Evolutionary conservation across 2,113 vertebrate genomes (phyloP).

Genomic region (Tringa solitaria): DNA sequence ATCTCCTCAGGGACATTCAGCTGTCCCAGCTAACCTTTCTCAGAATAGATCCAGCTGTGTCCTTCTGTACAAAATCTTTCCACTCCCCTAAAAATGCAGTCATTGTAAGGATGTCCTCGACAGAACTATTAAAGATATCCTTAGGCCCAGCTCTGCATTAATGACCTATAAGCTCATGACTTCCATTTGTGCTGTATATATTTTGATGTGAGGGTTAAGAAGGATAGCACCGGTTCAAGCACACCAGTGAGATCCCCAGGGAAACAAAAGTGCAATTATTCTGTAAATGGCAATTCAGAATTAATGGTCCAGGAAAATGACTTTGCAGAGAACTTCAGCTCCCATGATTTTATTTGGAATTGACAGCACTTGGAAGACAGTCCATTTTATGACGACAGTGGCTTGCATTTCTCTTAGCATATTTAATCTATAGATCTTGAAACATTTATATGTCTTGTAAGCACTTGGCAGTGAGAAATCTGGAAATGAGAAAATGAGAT

Average conservation of each 20-base stretch:
- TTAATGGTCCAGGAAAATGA: constrained; percentile 63
- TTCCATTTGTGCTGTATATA: constrained; percentile 53
- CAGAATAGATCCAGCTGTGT: constrained; percentile 65
- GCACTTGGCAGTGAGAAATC: neutral
- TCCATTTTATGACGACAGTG: neutral
- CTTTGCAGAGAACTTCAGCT: constrained; percentile 48
- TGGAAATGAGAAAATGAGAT: neutral
- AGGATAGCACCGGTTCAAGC: constrained; percentile 54
- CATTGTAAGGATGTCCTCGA: constrained; percentile 13
- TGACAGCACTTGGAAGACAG: constrained; percentile 7
- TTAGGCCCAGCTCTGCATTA: constrained; percentile 46
- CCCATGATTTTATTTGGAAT: constrained; percentile 42
- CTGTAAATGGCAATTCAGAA: constrained; percentile 62
- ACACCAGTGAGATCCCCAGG: constrained; percentile 25
- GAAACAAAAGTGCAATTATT: constrained; percentile 61
- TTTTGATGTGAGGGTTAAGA: constrained; percentile 67
- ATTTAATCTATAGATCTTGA: neutral
- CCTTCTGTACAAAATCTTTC: constrained; percentile 53
- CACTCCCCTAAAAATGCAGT: constrained; percentile 43
- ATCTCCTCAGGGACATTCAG: constrained; percentile 57
- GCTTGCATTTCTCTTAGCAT: neutral
- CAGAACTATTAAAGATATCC: constrained; percentile 57
- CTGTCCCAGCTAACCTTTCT: constrained; percentile 61
- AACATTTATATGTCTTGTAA: neutral
- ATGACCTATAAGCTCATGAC: constrained; percentile 57